Evolutionary conservation across 2,888 invertebrate genomes (phyloP).

Genomic region (Lepidochrysops patricia): DNA sequence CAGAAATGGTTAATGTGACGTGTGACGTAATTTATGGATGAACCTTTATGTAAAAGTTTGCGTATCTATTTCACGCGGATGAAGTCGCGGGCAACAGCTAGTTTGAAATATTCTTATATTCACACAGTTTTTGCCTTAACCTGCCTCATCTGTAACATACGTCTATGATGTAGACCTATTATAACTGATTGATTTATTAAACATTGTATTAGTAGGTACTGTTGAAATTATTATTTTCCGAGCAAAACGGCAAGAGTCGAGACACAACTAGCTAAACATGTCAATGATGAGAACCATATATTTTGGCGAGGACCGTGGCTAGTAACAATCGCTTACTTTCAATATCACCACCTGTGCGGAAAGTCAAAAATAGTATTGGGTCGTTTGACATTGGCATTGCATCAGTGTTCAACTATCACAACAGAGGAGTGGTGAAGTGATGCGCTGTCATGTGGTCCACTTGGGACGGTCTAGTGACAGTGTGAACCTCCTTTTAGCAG

Average conservation of each 20-base stretch:
- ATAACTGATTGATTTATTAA: no score
- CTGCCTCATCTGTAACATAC: no score
- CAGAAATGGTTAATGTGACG: no score
- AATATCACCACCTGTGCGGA: conserved; percentile 19
- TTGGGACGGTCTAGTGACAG: conserved; percentile 4
- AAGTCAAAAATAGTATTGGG: conserved; percentile 33
- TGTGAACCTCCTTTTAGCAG: no score
- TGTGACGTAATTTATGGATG: no score
- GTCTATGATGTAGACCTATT: no score
- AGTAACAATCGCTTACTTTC: conserved; percentile 8
- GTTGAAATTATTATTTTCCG: background rate
- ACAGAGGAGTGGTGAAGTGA: conserved; percentile 18
- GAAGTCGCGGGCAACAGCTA: no score
- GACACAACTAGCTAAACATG: background rate
- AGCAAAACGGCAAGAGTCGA: background rate
- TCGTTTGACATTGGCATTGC: conserved; percentile 44
- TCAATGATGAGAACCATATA: background rate
- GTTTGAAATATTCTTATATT: no score
- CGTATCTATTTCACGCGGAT: no score
- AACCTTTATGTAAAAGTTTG: no score
- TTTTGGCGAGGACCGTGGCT: conserved; percentile 13
- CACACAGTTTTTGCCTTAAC: no score
- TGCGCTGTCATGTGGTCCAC: conserved; percentile 17
- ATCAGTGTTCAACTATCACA: conserved; percentile 21
- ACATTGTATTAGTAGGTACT: no score